Percentiles rank a stretch among this genome's conserved stretches.
These are phyloP conservation scores for Hedychridium roseum DNA, from an alignment of 2,888 invertebrate species.

Conservation along the genomic window DNA sequence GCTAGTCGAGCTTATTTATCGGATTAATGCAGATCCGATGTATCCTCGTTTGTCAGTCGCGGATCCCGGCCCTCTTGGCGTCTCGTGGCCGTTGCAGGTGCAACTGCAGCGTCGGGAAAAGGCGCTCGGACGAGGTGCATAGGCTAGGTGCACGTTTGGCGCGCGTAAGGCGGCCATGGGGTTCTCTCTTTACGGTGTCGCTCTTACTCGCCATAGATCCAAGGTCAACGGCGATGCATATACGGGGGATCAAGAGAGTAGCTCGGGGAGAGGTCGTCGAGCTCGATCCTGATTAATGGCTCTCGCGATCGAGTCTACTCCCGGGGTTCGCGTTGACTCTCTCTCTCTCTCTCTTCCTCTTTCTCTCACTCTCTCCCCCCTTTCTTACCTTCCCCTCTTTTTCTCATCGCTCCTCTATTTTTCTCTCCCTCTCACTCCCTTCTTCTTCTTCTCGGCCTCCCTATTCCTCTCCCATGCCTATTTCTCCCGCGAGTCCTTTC, in stretches of 20 bases:
- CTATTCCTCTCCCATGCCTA: no score
- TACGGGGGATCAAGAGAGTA: constrained; percentile 26
- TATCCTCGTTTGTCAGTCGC: constrained; percentile 3
- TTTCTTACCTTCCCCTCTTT: no score
- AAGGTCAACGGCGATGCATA: constrained; percentile 35
- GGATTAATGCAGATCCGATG: background rate
- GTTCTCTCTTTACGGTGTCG: constrained; percentile 28
- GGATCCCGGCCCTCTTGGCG: background rate
- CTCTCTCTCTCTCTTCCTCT: no score
- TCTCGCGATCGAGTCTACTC: constrained; percentile 27
- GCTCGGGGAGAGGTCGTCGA: constrained; percentile 32
- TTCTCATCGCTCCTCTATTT: no score
- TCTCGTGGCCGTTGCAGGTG: constrained; percentile 13
- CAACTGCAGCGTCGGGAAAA: no score
- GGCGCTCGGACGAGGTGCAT: no score
- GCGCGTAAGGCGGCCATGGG: background rate
- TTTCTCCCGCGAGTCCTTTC: no score
- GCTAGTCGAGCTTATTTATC: background rate
- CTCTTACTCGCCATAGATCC: constrained; percentile 32
- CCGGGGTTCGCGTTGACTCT: no score
- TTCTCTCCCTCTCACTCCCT: no score
- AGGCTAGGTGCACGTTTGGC: constrained; percentile 3
- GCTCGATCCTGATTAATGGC: constrained; percentile 43
- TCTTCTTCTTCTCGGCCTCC: no score
- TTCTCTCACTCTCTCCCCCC: no score